A percentile compares a stretch with the other conserved stretches of the same genome.
These are phyloP conservation scores for Muscidifurax raptorellus DNA, from an alignment of 1,140 invertebrate species.

Conservation along the genomic window DNA sequence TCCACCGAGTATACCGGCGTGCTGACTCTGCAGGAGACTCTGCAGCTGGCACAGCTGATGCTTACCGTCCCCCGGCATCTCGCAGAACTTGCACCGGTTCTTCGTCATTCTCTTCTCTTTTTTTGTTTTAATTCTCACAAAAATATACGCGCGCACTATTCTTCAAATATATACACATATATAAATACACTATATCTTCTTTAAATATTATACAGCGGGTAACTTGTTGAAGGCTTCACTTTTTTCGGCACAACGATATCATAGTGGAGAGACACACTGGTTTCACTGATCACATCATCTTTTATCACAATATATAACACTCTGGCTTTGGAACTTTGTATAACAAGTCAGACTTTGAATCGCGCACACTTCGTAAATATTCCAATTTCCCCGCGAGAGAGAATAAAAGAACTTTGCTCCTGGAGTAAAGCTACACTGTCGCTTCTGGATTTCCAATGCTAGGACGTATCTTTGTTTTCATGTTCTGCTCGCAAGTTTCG, in stretches of 20 bases:
- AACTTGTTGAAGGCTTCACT: background rate
- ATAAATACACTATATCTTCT: slow-evolving; percentile 44
- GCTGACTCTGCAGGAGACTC: background rate
- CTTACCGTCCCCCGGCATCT: slow-evolving; percentile 70
- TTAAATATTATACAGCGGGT: background rate
- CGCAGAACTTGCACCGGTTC: slow-evolving; percentile 75
- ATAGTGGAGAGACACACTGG: background rate
- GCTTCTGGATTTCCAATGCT: too few relatives aligned
- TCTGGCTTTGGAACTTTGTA: slow-evolving; percentile 30
- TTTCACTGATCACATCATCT: background rate
- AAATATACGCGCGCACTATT: background rate
- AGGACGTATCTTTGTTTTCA: too few relatives aligned
- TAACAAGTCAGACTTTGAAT: background rate
- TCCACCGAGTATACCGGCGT: background rate
- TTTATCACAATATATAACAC: slow-evolving; percentile 23
- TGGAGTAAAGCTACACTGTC: too few relatives aligned
- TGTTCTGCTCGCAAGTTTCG: too few relatives aligned
- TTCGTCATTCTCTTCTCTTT: too few relatives aligned
- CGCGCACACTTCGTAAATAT: too few relatives aligned
- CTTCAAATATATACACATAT: slow-evolving; percentile 42
- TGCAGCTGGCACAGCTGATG: slow-evolving; percentile 68
- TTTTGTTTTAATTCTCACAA: slow-evolving; percentile 44
- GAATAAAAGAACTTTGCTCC: too few relatives aligned
- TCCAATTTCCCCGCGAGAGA: too few relatives aligned
- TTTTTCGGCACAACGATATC: background rate